Evolutionary conservation across 1,140 invertebrate genomes (phyloP).

Genomic region (Cydia pomonella): DNA sequence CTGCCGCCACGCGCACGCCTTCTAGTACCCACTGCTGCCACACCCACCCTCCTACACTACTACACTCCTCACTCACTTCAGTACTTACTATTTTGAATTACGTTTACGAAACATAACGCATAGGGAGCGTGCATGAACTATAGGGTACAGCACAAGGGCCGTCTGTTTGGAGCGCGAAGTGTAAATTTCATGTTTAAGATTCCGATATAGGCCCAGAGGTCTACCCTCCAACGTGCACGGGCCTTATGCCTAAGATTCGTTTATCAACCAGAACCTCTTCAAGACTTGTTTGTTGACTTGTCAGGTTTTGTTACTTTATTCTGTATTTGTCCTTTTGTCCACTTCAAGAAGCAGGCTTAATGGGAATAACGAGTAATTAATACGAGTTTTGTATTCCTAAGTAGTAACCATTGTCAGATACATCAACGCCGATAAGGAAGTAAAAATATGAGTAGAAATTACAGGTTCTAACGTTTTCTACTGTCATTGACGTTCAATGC

Average conservation of each 20-base stretch:
- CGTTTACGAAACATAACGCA: neutral
- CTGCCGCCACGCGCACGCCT: conserved; percentile 97
- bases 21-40: conserved; percentile 82
- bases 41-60: neutral
- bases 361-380: neutral
- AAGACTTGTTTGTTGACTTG: no score
- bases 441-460: neutral
- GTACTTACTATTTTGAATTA: neutral
- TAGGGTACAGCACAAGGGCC: no score
- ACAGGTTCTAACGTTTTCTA: neutral
- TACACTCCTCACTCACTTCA: neutral
- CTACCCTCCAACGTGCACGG: no score
- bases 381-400: neutral
- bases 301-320: no score
- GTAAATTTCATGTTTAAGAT: no score
- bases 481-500: neutral
- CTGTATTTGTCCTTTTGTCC: no score
- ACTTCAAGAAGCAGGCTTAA: no score
- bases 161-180: no score
- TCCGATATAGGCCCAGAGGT: no score
- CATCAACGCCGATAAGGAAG: neutral
- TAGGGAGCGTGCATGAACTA: no score
- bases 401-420: neutral
- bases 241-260: no score
- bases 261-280: no score